Evolutionary conservation across 2,797 vertebrate species (phyloP).

Genomic region (Poeciliopsis paucimaculata): DNA sequence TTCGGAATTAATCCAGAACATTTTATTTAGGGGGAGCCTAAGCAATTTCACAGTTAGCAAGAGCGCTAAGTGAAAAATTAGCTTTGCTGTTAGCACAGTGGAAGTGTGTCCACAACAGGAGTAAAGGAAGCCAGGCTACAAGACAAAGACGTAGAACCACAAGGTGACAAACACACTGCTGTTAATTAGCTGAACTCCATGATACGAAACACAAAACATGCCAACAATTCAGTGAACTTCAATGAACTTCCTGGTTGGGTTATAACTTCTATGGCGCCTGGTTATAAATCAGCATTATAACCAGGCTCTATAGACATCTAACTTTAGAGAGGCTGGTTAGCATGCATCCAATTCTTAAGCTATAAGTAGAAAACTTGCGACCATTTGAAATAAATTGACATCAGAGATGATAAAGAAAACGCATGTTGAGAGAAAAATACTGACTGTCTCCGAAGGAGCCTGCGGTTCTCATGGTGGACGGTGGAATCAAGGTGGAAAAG

Average conservation of each 20-base stretch:
- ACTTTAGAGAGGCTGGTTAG: not conserved
- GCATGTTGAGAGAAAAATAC: slow-evolving; percentile 48
- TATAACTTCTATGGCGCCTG: not conserved
- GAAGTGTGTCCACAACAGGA: too few species aligned
- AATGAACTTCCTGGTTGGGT: not conserved
- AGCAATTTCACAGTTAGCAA: too few species aligned
- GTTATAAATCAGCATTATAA: not conserved
- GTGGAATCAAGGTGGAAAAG: slow-evolving; percentile 89
- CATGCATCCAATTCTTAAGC: not conserved
- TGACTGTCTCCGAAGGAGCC: slow-evolving; percentile 87
- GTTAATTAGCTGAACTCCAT: not conserved
- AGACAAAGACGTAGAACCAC: not conserved
- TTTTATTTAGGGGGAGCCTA: too few species aligned
- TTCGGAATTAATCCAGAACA: too few species aligned
- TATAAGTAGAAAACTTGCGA: not conserved
- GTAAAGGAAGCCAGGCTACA: not conserved
- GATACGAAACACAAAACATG: not conserved
- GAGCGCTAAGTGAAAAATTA: too few species aligned
- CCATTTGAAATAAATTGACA: not conserved
- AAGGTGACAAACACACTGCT: not conserved
- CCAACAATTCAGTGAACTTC: not conserved
- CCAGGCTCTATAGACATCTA: too few species aligned
- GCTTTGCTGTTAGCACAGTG: too few species aligned
- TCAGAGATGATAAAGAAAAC: not conserved
- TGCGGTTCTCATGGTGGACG: slow-evolving; percentile 89